A percentile compares a stretch with the other conserved stretches of the same genome.
These are phyloP conservation scores for Solea solea DNA, from an alignment of 2,113 vertebrate species.

Conservation along the genomic window DNA sequence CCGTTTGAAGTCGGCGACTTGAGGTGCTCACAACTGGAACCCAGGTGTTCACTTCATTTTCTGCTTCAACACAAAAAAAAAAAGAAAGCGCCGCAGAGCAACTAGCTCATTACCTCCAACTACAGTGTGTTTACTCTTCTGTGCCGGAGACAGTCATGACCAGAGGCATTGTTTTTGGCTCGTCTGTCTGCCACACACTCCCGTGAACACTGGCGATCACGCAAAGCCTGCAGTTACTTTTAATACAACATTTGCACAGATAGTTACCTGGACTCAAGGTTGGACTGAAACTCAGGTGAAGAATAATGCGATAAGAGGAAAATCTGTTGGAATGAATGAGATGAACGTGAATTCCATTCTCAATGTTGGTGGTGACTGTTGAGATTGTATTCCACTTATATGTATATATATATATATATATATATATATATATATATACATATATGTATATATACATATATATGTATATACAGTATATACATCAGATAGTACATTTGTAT, in stretches of 20 bases:
- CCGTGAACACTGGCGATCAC: neutral
- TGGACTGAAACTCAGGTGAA: neutral
- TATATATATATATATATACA: no score
- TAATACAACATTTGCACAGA: neutral
- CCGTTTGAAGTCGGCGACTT: slow-evolving; percentile 5
- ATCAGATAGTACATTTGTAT: no score
- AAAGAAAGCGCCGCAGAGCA: neutral
- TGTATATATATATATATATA: no score
- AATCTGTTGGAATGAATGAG: no score
- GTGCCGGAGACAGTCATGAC: neutral
- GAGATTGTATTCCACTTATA: no score
- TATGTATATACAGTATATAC: no score
- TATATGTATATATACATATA: no score
- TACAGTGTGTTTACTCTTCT: neutral
- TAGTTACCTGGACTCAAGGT: neutral
- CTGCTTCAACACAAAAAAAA: no score
- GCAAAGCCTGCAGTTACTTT: neutral
- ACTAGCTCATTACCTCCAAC: neutral
- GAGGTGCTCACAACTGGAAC: slow-evolving; percentile 1
- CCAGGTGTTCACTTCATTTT: slow-evolving; percentile 3
- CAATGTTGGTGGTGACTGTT: no score
- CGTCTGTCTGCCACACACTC: neutral
- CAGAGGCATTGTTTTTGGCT: neutral
- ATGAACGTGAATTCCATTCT: no score
- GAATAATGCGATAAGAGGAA: neutral